A percentile compares a stretch with the other conserved stretches of the same genome.
Evolutionary conservation across 30 jellyfish, hydroid and myxozoan species (phyloP).

Genomic region (Turritopsis dohrnii): DNA sequence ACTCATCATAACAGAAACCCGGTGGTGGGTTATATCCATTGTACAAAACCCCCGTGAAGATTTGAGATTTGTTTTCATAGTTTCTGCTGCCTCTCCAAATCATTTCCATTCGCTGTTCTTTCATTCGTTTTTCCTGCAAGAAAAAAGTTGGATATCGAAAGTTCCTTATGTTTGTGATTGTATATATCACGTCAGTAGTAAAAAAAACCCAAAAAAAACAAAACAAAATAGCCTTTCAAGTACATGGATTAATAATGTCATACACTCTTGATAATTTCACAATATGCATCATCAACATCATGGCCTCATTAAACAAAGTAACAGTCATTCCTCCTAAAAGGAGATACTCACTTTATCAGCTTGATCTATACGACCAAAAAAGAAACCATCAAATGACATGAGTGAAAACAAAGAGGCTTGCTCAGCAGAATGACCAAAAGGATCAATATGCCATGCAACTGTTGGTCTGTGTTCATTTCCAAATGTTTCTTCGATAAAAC

Average conservation of each 20-base stretch:
- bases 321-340: no score
- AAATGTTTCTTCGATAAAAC: constrained; percentile 81
- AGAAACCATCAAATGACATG: constrained; percentile 98
- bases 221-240: no score
- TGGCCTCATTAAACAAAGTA: no score
- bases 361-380: constrained; percentile 88
- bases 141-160: background rate
- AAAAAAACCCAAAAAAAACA: no score
- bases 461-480: constrained; percentile 90
- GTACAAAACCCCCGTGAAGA: constrained; percentile 93
- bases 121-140: constrained; percentile 47
- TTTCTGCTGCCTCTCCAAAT: constrained; percentile 96
- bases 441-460: constrained; percentile 98
- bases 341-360: constrained; percentile 52
- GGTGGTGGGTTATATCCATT: constrained; percentile 89
- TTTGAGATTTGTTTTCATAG: constrained; percentile 63
- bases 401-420: constrained; percentile 93
- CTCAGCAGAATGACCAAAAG: constrained; percentile 99
- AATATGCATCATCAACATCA: no score
- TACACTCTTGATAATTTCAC: no score
- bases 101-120: constrained; percentile 93
- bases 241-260: no score
- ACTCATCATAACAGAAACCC: constrained; percentile 90
- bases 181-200: no score
- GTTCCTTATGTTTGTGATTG: background rate